A percentile compares a stretch with the other conserved stretches of the same genome.
These are phyloP conservation scores for Leucopternis melanops DNA, from an alignment of 2,113 vertebrate genomes.

Conservation along the genomic window DNA sequence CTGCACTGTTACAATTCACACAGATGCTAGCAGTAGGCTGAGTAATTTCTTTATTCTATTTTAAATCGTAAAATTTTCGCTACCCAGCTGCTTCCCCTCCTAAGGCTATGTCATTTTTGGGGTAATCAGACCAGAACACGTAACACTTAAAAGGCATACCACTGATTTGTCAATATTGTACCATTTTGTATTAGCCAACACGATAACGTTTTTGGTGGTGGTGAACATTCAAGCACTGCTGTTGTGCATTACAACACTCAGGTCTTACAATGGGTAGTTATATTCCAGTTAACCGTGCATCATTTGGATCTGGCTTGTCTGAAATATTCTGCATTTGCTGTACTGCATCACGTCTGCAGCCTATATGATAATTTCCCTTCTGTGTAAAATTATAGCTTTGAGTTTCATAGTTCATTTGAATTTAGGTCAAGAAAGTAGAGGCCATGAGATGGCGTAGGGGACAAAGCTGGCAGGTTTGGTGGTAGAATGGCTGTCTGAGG, in stretches of 20 bases:
- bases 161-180: accelerated
- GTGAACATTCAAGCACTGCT: not conserved
- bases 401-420: not conserved
- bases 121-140: not conserved
- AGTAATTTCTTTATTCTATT: not conserved
- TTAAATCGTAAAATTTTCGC: not conserved
- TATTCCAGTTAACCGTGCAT: not conserved
- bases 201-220: accelerated
- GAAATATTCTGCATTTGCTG: not conserved
- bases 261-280: accelerated
- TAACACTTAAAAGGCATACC: too few relatives aligned
- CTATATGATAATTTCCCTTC: not conserved
- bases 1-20: not conserved
- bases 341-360: not conserved
- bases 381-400: not conserved
- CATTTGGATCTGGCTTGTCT: not conserved
- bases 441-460: too few relatives aligned
- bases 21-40: accelerated
- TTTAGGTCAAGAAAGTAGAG: not conserved
- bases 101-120: not conserved
- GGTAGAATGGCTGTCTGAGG: not conserved
- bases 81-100: not conserved
- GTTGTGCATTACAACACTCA: accelerated
- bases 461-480: not conserved
- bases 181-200: not conserved